These are phyloP conservation scores for Sander vitreus DNA, from an alignment of 2,113 vertebrate genomes.

Conservation along the genomic window DNA sequence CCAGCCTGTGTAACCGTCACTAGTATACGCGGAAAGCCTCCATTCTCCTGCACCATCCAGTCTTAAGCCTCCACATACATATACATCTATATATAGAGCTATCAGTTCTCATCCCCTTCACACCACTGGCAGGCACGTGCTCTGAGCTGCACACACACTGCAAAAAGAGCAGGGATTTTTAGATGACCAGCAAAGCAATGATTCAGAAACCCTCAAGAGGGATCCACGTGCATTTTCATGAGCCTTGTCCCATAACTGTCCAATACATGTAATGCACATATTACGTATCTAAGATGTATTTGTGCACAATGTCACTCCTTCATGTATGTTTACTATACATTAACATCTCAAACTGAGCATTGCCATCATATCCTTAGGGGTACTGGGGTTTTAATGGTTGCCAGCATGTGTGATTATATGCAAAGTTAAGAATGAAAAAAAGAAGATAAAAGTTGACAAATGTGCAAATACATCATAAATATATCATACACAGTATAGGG, in stretches of 20 bases:
- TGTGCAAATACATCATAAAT: background rate
- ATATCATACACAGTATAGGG: background rate
- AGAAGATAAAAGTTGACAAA: background rate
- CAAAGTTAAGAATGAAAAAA: background rate
- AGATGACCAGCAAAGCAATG: slow-evolving; percentile 55
- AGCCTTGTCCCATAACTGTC: background rate
- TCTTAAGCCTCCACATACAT: slow-evolving; percentile 68
- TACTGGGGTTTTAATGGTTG: background rate
- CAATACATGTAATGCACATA: background rate
- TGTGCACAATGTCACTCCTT: background rate
- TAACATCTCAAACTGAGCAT: slow-evolving; percentile 2
- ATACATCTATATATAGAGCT: slow-evolving; percentile 78
- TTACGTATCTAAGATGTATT: background rate
- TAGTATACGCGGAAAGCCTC: slow-evolving; percentile 29
- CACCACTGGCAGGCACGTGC: slow-evolving; percentile 69
- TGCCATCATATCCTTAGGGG: background rate
- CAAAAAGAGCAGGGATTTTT: slow-evolving; percentile 35
- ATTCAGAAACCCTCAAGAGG: slow-evolving; percentile 16
- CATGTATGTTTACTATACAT: background rate
- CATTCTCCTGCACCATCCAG: slow-evolving; percentile 19
- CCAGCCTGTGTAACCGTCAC: slow-evolving; percentile 10
- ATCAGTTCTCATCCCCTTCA: slow-evolving; percentile 73
- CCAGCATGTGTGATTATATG: background rate
- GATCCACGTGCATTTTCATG: slow-evolving; percentile 11
- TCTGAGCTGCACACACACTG: slow-evolving; percentile 44